phyloP scores from a whole-genome alignment of 2,113 vertebrate genomes.

The Bubo blakistoni region DNA sequence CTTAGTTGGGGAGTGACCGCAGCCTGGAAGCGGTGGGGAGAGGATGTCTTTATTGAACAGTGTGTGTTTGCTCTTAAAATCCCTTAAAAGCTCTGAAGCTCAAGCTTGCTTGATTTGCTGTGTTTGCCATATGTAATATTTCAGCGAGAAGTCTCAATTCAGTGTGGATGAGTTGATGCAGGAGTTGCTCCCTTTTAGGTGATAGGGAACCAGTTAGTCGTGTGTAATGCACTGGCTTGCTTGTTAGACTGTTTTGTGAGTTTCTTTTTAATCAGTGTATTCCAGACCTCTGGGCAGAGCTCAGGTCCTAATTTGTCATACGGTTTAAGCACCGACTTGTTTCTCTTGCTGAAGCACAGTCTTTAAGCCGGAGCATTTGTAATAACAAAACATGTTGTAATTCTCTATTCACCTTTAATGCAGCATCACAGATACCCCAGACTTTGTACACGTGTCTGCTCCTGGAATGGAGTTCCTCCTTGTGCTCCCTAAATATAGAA shows the following conservation, averaged over 20 bases:
- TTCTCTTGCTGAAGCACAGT: neutral
- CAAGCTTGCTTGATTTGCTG: neutral
- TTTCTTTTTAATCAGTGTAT: neutral
- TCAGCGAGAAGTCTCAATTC: neutral
- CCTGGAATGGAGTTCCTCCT: neutral
- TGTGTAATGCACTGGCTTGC: neutral
- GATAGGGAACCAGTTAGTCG: neutral
- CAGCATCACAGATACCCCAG: neutral
- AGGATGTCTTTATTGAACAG: neutral
- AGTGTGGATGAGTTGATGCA: neutral
- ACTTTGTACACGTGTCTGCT: neutral
- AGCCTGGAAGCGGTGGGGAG: neutral
- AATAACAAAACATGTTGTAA: neutral
- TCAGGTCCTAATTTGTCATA: neutral
- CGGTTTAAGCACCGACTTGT: neutral
- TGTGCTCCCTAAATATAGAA: neutral
- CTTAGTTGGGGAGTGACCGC: neutral
- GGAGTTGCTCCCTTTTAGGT: neutral
- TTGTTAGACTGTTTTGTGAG: neutral
- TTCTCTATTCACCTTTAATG: neutral
- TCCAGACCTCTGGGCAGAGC: neutral
- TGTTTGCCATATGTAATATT: neutral
- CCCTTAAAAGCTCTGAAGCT: slow-evolving; percentile 21
- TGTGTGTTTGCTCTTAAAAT: slow-evolving; percentile 28
- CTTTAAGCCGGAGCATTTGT: neutral